Evolutionary conservation across 2,797 vertebrate species (phyloP).

Genomic region (Pangasius krempfi): DNA sequence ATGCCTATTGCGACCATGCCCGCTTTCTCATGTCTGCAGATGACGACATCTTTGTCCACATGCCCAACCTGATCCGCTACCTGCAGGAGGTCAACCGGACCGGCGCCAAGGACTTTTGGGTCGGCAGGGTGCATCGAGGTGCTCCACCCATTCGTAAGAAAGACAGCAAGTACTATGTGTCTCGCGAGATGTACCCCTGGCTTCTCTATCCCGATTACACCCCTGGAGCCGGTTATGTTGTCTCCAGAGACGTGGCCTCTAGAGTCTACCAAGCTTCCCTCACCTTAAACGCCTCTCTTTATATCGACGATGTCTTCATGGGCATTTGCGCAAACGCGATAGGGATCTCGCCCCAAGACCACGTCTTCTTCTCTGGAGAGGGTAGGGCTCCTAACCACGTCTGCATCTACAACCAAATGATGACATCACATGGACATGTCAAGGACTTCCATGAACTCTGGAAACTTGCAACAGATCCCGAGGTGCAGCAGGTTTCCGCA

Average conservation of each 20-base stretch:
- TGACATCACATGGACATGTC: constrained; percentile 92
- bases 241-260: constrained; percentile 86
- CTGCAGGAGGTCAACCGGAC: constrained; percentile 75
- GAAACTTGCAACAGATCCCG: constrained; percentile 81
- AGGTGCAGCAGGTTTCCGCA: constrained; percentile 74
- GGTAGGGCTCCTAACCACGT: constrained; percentile 87
- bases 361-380: constrained; percentile 91
- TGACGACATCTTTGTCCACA: constrained; percentile 94
- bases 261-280: constrained; percentile 86
- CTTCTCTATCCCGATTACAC: constrained; percentile 93
- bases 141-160: constrained; percentile 85
- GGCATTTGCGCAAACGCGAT: constrained; percentile 90
- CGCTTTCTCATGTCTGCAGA: constrained; percentile 94
- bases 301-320: constrained; percentile 98
- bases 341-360: constrained; percentile 84
- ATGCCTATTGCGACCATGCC: constrained; percentile 84
- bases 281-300: constrained; percentile 88
- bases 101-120: constrained; percentile 84
- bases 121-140: constrained; percentile 88
- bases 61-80: constrained; percentile 90
- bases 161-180: constrained; percentile 91
- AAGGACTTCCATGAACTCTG: constrained; percentile 85
- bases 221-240: constrained; percentile 88
- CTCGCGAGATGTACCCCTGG: constrained; percentile 91
- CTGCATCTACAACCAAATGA: constrained; percentile 94